Base-by-base conservation (phyloP, 1,140 invertebrate species). In the Akabosia matsudoensis region DNA sequence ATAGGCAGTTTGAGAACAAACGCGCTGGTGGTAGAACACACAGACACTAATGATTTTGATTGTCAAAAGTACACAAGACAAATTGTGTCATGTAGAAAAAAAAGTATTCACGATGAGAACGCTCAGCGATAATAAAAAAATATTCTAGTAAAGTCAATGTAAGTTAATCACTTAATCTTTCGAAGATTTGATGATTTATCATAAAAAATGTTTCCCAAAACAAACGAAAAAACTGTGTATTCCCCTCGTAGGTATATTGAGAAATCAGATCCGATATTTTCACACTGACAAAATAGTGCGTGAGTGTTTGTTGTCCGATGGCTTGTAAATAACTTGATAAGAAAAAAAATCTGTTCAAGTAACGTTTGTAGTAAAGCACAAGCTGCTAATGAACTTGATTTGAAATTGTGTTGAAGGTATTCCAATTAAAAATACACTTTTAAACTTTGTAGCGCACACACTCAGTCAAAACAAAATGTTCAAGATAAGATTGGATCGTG, bases 1-100 rank as follows among this genome's bases (percentile, higher is more conserved):
- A 61, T 61, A 61, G 54, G 54, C 54, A 61, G 54, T 61, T 45
- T 61, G 54, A 61, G 54, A 61, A 61, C 24, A 22, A 24, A n/a
- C 24, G 14, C 13, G 7, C 4, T 61, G 54, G 54, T 7, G 54
- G 13, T n/a, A n/a, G n/a, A n/a, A n/a, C n/a, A n/a, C n/a, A n/a
- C n/a, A n/a, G 54, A 22, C 24, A 61, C 54, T 61, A 61, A 61
- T 61, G 54, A 61, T 45, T 10, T 7, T 61, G 54, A 61, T 61
- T n/a, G 54, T 61, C 54, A 61, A 22, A 61, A 61, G 54, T 7
- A 67, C 26, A 30, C 26, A n/a, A 30, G 61, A 61, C 24, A 4
- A 67, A 67, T 30, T 67, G 31, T 67, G 10, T 7, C 22, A 31
- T 67, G 26, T 22, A 16, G 7, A 45, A 56, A 22, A n/a, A 10